These are phyloP conservation scores for Champsocephalus gunnari DNA, from an alignment of 2,797 vertebrate species.

Conservation along the genomic window DNA sequence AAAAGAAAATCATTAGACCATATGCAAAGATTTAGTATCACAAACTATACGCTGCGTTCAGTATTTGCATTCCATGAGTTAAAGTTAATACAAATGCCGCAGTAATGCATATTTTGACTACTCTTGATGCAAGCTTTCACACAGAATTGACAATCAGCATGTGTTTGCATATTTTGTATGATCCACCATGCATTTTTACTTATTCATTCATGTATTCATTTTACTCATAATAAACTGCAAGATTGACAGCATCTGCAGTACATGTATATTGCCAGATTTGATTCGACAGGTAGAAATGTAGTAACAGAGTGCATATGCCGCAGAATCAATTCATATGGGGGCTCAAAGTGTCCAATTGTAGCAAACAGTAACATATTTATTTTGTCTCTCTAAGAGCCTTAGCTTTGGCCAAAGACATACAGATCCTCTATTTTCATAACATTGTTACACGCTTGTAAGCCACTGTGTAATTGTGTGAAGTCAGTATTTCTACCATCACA, in stretches of 20 bases:
- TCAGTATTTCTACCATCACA: slow-evolving; percentile 8
- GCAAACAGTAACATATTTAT: neutral
- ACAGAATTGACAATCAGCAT: slow-evolving; percentile 19
- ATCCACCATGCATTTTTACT: neutral
- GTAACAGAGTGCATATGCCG: neutral
- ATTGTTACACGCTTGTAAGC: neutral
- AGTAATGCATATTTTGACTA: slow-evolving; percentile 21
- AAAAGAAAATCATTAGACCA: neutral
- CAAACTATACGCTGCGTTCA: neutral
- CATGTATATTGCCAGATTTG: neutral
- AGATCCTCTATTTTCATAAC: neutral
- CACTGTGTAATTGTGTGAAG: neutral
- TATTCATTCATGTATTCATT: slow-evolving; percentile 17
- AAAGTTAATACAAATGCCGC: slow-evolving; percentile 12
- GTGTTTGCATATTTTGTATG: slow-evolving; percentile 17
- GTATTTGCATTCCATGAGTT: slow-evolving; percentile 19
- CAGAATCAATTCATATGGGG: neutral
- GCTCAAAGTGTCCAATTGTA: neutral
- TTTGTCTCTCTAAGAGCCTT: too few species aligned
- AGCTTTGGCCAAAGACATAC: neutral
- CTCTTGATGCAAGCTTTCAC: neutral
- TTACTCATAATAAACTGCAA: neutral
- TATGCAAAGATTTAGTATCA: neutral
- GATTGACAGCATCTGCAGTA: neutral
- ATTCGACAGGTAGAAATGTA: neutral